Base-by-base conservation (phyloP, 2,888 invertebrate species). In the Oligia strigilis region DNA sequence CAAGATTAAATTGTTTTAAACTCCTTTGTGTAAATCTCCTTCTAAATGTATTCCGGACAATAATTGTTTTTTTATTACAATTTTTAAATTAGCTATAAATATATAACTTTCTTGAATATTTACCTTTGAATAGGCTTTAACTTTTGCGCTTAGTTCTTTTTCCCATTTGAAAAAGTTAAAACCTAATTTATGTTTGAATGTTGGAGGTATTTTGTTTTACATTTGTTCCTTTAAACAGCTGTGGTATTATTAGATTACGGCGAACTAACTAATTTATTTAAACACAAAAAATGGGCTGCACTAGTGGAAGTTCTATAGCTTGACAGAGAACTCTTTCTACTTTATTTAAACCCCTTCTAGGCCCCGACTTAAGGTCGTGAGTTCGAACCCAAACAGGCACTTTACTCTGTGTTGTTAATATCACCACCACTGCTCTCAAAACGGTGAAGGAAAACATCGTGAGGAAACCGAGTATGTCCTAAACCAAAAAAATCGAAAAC, bases 51-150 rank as follows among this genome's bases (percentile, higher is more conserved):
- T 75, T 46, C 69, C 13, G 17, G 4, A 36, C 49, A 36, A 52
- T 77, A 75, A 60, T 74, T 49, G 23, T 73, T 75, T 67, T 43
- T 23, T 66, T 66, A 75, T 72, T 72, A 79, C 74, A 80, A 80
- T 88, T 70, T 65, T 62, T 79, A 74, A 78, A 77, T 71, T 79
- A 64, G 67, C 72, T 66, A 74, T 73, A 29, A 0, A 29, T n/a
- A n/a, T n/a, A n/a, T 72, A 86, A 84, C 82, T 87, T 87, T 80
- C 71, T 72, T 80, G 67, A 86, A 78, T 85, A 75, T 84, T 78
- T 75, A 80, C 60, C 81, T 87, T 78, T 82, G 62, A 88, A 72
- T 66, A 60, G 60, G 77, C 40, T 36, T 73, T 75, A 84, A 78
- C 80, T 86, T 80, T 80, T 43, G 23, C n/a, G 78, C 65, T 72